Conservation (phyloP, 2,797 vertebrate genomes). For the Phoeniculus purpureus region DNA sequence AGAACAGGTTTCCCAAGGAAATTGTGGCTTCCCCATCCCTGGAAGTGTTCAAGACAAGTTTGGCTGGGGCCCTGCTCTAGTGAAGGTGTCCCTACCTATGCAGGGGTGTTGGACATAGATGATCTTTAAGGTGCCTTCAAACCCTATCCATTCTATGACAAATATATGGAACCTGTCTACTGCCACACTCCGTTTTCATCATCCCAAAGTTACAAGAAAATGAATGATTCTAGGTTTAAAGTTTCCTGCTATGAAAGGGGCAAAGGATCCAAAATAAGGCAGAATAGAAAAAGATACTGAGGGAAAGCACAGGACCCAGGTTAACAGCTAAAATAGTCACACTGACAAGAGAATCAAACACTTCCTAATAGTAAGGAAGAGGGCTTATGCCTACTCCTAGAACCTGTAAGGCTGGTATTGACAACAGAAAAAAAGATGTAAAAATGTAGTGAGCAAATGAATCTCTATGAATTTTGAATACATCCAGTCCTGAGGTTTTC, state of each 20-base stretch:
- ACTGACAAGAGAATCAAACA: not conserved
- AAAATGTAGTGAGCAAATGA: not conserved
- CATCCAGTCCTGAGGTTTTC: not conserved
- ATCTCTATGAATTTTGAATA: not conserved
- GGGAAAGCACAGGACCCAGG: not conserved
- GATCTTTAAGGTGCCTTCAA: too few species aligned
- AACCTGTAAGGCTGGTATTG: not conserved
- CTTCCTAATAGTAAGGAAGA: not conserved
- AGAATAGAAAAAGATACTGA: not conserved
- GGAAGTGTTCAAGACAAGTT: too few species aligned
- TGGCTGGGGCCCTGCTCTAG: not conserved
- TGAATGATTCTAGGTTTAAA: not conserved
- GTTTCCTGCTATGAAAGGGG: not conserved
- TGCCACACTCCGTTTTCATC: not conserved
- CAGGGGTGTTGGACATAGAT: too few species aligned
- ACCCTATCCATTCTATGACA: not conserved
- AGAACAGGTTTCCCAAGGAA: too few species aligned
- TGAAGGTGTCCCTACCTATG: not conserved
- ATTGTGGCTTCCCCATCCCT: too few species aligned
- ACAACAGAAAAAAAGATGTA: not conserved
- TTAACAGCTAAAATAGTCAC: not conserved
- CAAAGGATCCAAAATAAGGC: not conserved
- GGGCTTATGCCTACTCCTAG: not conserved
- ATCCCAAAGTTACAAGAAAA: not conserved
- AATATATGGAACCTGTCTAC: not conserved